Conservation (phyloP, 2,113 vertebrate species). For the Semnornis frantzii region DNA sequence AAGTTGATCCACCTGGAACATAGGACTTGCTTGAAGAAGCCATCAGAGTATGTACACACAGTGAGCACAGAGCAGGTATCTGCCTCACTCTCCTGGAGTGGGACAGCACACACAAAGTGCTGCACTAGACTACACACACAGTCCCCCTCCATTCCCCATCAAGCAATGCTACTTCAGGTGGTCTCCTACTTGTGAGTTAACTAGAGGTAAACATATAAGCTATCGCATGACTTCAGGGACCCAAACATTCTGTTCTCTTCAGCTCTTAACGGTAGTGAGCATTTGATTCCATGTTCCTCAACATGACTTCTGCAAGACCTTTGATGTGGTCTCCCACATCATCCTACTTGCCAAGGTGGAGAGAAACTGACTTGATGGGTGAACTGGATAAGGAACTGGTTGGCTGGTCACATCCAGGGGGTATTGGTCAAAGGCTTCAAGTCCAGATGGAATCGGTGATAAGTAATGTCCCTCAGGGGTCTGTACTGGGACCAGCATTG, state of each 20-base stretch:
- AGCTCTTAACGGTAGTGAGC: not conserved
- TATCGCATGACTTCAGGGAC: not conserved
- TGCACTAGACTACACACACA: not conserved
- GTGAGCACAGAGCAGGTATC: not conserved
- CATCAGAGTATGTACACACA: fast-evolving
- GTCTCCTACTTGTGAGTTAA: not conserved
- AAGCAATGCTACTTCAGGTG: not conserved
- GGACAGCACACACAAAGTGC: not conserved
- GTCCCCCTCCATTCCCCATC: too few species aligned
- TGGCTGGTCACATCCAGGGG: too few species aligned
- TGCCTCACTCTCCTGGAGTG: not conserved
- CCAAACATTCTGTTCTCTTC: not conserved
- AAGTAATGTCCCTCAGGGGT: too few species aligned
- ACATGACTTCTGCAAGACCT: not conserved
- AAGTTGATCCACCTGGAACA: not conserved
- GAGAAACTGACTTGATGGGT: too few species aligned
- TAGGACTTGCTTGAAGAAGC: not conserved
- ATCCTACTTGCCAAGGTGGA: too few species aligned
- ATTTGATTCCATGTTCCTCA: not conserved
- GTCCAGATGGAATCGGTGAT: too few species aligned
- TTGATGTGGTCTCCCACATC: too few species aligned
- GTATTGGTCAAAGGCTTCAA: too few species aligned
- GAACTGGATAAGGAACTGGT: too few species aligned
- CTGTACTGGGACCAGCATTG: too few species aligned
- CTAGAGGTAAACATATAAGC: not conserved